Percentiles rank a stretch among this genome's conserved stretches.
These are phyloP conservation scores for Dryobates pubescens DNA, from an alignment of 2,797 vertebrate species.

Conservation along the genomic window DNA sequence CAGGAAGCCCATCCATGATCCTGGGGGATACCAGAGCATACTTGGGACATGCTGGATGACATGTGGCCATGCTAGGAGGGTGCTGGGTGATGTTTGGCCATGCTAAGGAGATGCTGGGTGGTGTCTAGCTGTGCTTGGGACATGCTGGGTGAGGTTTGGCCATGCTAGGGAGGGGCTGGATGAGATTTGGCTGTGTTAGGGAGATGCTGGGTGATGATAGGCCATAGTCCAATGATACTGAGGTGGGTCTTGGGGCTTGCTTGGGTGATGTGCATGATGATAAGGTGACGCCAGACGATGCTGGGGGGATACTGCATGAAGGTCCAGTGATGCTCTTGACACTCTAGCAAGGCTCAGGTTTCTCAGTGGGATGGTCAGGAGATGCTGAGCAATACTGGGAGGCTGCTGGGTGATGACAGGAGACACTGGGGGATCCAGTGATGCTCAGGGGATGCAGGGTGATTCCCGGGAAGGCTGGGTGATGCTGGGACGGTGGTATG, in stretches of 20 bases:
- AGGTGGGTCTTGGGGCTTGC: neutral
- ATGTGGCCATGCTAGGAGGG: neutral
- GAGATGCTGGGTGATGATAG: neutral
- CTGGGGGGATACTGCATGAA: neutral
- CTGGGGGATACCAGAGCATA: neutral
- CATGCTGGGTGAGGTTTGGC: neutral
- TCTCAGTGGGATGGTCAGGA: neutral
- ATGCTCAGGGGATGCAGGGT: neutral
- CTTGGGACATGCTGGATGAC: neutral
- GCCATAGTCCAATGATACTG: neutral
- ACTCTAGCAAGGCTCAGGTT: neutral
- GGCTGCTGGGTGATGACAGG: neutral
- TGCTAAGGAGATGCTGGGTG: neutral
- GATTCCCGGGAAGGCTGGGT: neutral
- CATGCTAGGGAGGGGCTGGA: neutral
- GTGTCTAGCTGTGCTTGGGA: no score
- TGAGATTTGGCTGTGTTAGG: fast-evolving
- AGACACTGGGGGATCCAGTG: no score
- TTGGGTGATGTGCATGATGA: neutral
- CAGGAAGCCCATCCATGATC: no score
- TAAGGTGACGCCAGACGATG: neutral
- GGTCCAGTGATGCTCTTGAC: neutral
- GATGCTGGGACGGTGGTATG: neutral
- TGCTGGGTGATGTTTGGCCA: neutral
- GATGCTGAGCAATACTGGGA: neutral